phyloP scores from a whole-genome alignment of 2,113 vertebrate species.

The Donacobius atricapilla region DNA sequence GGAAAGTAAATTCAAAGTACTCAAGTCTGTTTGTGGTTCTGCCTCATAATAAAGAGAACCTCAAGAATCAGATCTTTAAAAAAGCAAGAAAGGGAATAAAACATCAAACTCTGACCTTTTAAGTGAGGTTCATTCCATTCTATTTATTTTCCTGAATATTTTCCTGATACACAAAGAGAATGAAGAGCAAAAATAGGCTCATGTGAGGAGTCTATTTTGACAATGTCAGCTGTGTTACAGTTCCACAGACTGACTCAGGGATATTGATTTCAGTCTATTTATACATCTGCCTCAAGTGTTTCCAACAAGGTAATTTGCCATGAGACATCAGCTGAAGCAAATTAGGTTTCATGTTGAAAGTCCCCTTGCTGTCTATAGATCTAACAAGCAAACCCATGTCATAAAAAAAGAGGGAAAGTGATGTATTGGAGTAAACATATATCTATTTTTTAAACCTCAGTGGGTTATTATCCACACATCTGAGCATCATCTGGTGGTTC shows the following conservation, averaged over 20 bases:
- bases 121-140: not conserved
- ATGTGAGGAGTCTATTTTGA: not conserved
- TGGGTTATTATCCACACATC: not conserved
- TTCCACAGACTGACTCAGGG: conserved; percentile 13
- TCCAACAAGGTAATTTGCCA: conserved; percentile 61
- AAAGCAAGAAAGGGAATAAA: conserved; percentile 25
- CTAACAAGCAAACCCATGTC: not conserved
- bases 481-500: not conserved
- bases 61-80: not conserved
- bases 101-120: not conserved
- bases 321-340: conserved; percentile 53
- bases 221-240: not conserved
- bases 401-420: not conserved
- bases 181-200: not conserved
- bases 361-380: not conserved
- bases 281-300: conserved; percentile 52
- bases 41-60: not conserved
- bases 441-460: not conserved
- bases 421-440: not conserved
- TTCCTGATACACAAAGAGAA: not conserved
- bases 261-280: conserved; percentile 63
- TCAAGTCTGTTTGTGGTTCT: not conserved
- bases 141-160: conserved; percentile 33
- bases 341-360: conserved; percentile 48
- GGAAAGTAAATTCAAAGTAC: not conserved